A percentile compares a stretch with the other conserved stretches of the same genome.
Evolutionary conservation across 2,797 vertebrate genomes (phyloP).

Genomic region (Percopsis omiscomaycus): DNA sequence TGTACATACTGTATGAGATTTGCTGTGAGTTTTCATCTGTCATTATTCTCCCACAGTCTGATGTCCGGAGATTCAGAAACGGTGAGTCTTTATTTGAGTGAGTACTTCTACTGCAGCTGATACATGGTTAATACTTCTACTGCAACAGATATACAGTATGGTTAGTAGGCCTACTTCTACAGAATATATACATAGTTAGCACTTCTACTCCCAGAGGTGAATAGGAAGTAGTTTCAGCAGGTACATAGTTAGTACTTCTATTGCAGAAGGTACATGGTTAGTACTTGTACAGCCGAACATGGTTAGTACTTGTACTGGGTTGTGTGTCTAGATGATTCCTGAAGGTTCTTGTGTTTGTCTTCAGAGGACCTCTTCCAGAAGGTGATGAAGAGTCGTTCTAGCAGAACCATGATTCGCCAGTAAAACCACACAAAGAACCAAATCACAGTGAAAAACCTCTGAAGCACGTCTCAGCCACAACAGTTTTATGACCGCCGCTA

Average conservation of each 20-base stretch:
- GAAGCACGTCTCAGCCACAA: no score
- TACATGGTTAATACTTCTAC: no score
- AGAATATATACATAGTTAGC: background rate
- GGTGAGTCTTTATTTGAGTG: slow-evolving; percentile 55
- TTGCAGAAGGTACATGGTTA: background rate
- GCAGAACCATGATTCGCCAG: slow-evolving; percentile 64
- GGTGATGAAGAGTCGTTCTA: slow-evolving; percentile 73
- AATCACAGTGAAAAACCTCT: background rate
- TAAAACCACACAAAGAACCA: slow-evolving; percentile 30
- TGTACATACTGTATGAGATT: background rate
- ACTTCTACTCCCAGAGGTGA: no score
- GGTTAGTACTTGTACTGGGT: background rate
- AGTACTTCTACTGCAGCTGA: no score
- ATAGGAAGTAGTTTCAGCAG: no score
- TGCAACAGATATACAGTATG: background rate
- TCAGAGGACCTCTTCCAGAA: slow-evolving; percentile 76
- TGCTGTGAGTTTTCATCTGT: background rate
- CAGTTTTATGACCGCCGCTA: no score
- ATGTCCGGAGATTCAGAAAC: slow-evolving; percentile 63
- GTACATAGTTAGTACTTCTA: no score
- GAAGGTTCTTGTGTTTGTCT: background rate
- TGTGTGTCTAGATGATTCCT: no score
- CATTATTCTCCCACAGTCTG: slow-evolving; percentile 49
- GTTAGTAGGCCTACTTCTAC: background rate
- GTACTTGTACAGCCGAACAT: background rate